These are phyloP conservation scores for Diadema setosum DNA, from an alignment of 35 echinoderm and acorn worm species.

Conservation along the genomic window DNA sequence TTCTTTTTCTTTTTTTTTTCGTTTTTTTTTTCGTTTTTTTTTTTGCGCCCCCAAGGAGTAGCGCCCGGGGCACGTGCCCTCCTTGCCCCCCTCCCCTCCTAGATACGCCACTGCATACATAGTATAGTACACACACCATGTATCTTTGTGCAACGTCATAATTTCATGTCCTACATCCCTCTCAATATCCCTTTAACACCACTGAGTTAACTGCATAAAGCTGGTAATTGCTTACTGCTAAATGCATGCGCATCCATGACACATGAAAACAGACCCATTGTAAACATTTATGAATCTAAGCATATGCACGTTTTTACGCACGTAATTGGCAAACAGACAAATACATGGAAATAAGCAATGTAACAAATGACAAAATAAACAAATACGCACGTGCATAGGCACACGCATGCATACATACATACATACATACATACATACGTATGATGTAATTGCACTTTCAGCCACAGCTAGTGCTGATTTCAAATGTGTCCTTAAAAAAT, in stretches of 20 bases:
- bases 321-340: too few relatives aligned
- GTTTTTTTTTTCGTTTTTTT: neutral
- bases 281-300: too few relatives aligned
- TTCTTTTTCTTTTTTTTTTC: neutral
- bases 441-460: neutral
- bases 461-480: neutral
- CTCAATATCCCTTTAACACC: neutral
- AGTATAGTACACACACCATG: neutral
- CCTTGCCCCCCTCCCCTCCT: neutral
- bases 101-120: neutral
- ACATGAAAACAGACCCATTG: too few relatives aligned
- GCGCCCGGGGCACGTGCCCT: neutral
- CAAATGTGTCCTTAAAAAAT: neutral
- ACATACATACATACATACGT: neutral
- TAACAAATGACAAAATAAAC: too few relatives aligned
- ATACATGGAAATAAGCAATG: too few relatives aligned
- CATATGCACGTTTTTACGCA: too few relatives aligned
- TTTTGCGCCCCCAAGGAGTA: neutral
- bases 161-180: neutral
- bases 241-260: too few relatives aligned
- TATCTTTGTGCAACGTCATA: neutral
- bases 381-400: neutral
- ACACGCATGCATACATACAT: neutral
- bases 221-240: neutral
- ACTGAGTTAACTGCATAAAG: neutral